Conservation (phyloP, 2,888 invertebrate species). For the Pristionchus fissidentatus region DNA sequence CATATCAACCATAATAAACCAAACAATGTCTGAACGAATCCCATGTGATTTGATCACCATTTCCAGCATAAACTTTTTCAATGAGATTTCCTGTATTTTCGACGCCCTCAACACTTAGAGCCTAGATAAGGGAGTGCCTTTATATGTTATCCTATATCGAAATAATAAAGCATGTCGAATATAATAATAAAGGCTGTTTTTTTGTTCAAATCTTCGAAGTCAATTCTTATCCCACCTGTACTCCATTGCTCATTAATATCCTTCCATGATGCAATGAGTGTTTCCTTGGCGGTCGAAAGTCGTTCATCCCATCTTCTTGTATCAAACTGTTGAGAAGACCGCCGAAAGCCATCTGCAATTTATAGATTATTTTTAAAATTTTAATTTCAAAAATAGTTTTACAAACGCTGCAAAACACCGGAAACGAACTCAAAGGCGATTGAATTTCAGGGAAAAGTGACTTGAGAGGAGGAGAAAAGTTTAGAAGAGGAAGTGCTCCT, state of each 20-base stretch:
- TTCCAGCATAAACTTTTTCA: too few species aligned
- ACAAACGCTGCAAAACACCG: neutral
- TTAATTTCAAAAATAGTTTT: neutral
- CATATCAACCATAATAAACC: too few species aligned
- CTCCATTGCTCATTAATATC: conserved; percentile 32
- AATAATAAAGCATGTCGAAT: too few species aligned
- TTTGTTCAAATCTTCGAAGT: too few species aligned
- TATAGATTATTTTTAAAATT: neutral
- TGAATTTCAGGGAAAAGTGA: neutral
- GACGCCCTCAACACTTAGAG: too few species aligned
- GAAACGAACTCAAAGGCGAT: neutral
- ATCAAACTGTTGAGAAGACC: conserved; percentile 32
- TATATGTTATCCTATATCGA: neutral
- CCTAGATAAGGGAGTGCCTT: too few species aligned
- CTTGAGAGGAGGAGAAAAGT: neutral
- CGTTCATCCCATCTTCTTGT: conserved; percentile 22
- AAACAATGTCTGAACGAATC: too few species aligned
- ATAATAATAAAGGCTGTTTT: too few species aligned
- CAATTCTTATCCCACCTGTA: neutral
- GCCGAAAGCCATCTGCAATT: conserved; percentile 30
- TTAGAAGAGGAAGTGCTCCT: neutral
- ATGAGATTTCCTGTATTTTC: too few species aligned
- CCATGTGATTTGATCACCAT: too few species aligned
- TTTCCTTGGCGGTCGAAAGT: neutral
- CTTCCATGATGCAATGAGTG: conserved; percentile 39